phyloP scores from a whole-genome alignment of 1,140 invertebrate genomes.

The Holotrichia oblita region DNA sequence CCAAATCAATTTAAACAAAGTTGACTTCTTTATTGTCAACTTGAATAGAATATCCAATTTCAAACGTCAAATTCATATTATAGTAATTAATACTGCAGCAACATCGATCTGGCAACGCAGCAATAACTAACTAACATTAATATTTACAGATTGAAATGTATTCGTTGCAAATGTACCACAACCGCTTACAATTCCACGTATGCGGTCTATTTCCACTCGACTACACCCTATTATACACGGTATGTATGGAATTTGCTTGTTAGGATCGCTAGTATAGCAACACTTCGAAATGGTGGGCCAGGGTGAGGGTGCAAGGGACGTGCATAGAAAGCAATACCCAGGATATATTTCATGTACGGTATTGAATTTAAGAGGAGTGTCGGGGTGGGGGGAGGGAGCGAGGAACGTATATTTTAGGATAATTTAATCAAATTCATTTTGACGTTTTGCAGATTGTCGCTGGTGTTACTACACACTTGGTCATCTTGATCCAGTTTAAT shows the following conservation, averaged over 20 bases:
- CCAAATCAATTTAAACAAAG: too few relatives aligned
- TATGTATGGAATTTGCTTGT: constrained; percentile 48
- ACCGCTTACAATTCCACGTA: constrained; percentile 56
- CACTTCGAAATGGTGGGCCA: not conserved
- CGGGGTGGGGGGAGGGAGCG: too few relatives aligned
- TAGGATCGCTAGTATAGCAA: not conserved
- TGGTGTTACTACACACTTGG: constrained; percentile 51
- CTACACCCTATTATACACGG: constrained; percentile 56
- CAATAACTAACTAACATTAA: constrained; percentile 13
- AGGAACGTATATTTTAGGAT: not conserved
- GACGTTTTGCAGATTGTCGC: constrained; percentile 49
- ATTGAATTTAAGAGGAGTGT: not conserved
- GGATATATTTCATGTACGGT: not conserved
- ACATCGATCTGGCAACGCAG: not conserved
- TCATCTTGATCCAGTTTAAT: constrained; percentile 51
- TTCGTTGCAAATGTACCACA: constrained; percentile 58
- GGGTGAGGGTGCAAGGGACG: not conserved
- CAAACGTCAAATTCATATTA: too few relatives aligned
- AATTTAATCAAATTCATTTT: not conserved
- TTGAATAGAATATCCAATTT: too few relatives aligned
- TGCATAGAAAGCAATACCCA: not conserved
- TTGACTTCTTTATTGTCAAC: too few relatives aligned
- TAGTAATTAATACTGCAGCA: not conserved
- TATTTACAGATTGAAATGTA: constrained; percentile 56
- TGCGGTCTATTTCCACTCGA: constrained; percentile 59